Evolutionary conservation across 2,113 vertebrate genomes (phyloP).

Genomic region (Corythaixoides concolor): DNA sequence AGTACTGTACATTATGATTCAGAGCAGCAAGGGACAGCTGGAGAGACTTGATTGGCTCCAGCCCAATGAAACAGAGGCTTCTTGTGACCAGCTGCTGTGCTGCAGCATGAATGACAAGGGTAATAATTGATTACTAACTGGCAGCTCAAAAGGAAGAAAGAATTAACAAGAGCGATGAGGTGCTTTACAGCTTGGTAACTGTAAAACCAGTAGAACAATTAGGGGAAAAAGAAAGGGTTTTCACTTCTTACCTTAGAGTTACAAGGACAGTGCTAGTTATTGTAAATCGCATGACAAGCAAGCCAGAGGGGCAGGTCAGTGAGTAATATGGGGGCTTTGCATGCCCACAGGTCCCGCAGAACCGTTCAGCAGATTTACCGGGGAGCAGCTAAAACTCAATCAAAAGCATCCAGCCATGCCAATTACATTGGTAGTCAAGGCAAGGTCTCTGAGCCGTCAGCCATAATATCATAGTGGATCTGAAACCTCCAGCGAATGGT

Average conservation of each 20-base stretch:
- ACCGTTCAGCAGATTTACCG: not conserved
- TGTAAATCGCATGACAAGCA: constrained; percentile 39
- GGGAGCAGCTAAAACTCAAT: not conserved
- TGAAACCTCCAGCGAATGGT: constrained; percentile 32
- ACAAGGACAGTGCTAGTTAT: constrained; percentile 56
- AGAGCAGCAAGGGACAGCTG: constrained; percentile 84
- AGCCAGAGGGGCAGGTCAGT: not conserved
- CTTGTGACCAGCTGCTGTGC: constrained; percentile 86
- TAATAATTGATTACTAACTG: constrained; percentile 87
- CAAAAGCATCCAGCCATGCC: constrained; percentile 29
- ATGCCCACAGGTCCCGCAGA: not conserved
- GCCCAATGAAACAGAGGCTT: constrained; percentile 81
- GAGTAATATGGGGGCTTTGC: not conserved
- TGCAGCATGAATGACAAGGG: constrained; percentile 85
- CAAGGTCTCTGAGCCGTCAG: constrained; percentile 10
- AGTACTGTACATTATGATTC: constrained; percentile 75
- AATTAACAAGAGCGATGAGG: constrained; percentile 68
- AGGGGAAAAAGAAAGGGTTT: constrained; percentile 46
- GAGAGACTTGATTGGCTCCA: constrained; percentile 82
- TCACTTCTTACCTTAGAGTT: constrained; percentile 58
- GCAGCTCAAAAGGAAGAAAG: constrained; percentile 79
- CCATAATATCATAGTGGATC: constrained; percentile 54
- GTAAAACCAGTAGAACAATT: constrained; percentile 65
- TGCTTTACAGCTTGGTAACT: constrained; percentile 72
- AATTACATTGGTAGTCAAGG: constrained; percentile 29